Evolutionary conservation across 2,113 vertebrate species (phyloP), one percentile per base, ranked within the genome.

Genomic region (Panurus biarmicus): DNA sequence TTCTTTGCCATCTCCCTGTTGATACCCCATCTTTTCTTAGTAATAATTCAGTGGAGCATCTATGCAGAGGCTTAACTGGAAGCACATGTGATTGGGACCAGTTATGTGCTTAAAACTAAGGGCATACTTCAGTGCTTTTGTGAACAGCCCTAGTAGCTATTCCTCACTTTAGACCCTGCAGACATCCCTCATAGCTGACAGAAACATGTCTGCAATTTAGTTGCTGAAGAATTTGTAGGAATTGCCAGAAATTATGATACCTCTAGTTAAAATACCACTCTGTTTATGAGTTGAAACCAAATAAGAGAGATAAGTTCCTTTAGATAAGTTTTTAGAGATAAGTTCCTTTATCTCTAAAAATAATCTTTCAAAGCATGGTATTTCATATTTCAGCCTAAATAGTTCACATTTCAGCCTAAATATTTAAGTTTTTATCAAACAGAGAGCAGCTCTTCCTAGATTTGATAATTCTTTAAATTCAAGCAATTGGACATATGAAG

Each of bases 321-420:
- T 95, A 97, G n/a, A n/a, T n/a, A n/a, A n/a, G n/a, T n/a, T n/a
- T n/a, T n/a, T n/a, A n/a, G n/a, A 93, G 94, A 91, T 91, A 93
- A 85, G 36, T 66, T 71, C 31, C 75, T 86, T 96, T 95, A 97
- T 96, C 91, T 89, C 40, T 75, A 51, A 82, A 89, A 90, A 72
- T 60, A 87, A 90, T 85, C 60, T 67, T 80, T 95, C 51, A 48
- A 80, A 93, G 51, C 8, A 19, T 36, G 47, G 6, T 36, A 85
- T 91, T 92, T 89, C 42, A 31, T 74, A 75, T 86, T 90, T 90
- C 60, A 94, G 83, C 73, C 81, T 88, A 90, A 95, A 91, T 92
- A 93, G 58, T 88, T 85, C 89, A 84, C 42, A 45, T 83, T 92
- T 88, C 86, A 94, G 75, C 69, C 95, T 93, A 95, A 94, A 96